Base-by-base conservation (phyloP, 2,113 vertebrate genomes). In the Gymnorhina tibicen region DNA sequence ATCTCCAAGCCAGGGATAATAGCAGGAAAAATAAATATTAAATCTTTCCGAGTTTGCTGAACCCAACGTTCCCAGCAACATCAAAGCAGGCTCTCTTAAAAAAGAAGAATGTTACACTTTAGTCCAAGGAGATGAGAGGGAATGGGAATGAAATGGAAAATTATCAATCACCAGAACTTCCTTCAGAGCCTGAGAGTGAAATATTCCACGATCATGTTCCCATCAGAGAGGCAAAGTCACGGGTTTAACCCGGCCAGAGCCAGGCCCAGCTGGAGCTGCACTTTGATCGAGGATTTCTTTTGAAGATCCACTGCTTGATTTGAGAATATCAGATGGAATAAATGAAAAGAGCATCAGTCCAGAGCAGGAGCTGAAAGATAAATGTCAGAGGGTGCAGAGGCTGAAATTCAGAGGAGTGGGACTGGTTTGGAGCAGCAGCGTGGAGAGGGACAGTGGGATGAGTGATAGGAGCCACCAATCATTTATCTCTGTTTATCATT, bases 321-420 rank as follows among this genome's bases (percentile, higher is more conserved):
- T 16, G 80, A 84, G 86, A 35, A 28, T 85, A 87, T 92, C 91
- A 89, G 76, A 76, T 70, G 66, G 93, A 92, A 96, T 95, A 86
- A 93, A 91, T 78, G 93, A 84, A 33, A 23, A 42, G 85, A 79
- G 52, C 63, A 41, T 58, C 72, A 35, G 32, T 13, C 23, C 75
- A 44, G 76, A 24, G 16, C 66, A 74, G 72, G 79, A 83, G 37
- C 53, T 73, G 81, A 16, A 56, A 72, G 85, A 44, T 7, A 39
- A 87, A 87, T 50, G 73, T 9, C 56, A 47, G 39, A 52, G 67
- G 63, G 33, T 15, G 41, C 1, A 3, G 26, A 60, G 69, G 53
- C 39, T 64, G 82, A 64, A 60, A 66, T 6, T 41, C 44, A 20
- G 52, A 74, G 76, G 42, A 50, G 60, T 7, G 68, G 59, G 74